Evolutionary conservation across 2,888 invertebrate genomes (phyloP), one percentile per base, ranked within the genome.

Genomic region (Aricia artaxerxes): DNA sequence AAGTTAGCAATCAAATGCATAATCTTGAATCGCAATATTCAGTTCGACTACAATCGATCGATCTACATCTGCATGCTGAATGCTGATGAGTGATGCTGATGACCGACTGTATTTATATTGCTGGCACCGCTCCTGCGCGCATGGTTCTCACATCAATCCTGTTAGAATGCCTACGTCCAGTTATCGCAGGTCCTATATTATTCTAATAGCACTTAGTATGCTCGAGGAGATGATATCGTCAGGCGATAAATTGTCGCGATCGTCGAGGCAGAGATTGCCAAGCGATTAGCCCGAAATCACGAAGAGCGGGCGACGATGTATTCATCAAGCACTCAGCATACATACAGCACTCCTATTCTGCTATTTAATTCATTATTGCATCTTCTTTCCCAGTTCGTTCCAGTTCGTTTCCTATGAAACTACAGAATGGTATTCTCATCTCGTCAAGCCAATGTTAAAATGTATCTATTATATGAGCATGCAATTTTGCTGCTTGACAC

Each of bases 201-300:
- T 76, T 76, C 76, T 76, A 76, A 76, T 57, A 16, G 57, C 35
- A 76, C 76, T 76, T 76, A 57, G 76, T 76, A 76, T 76, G 76
- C 76, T 53, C 4, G 35, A 16, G 13, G 57, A 76, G 76, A 76
- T 76, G 76, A 76, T 76, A 76, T 76, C 76, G 76, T 76, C 35
- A 76, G 76, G 57, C 76, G 76, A 76, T 76, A 76, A 76, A 76
- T 76, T 76, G 57, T 76, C 76, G 53, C 76, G 35, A 57, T 57
- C 76, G 31, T 81, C 77, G 77, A 77, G 38, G 77, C 53, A 73
- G 78, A 79, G 81, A 81, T 81, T 80, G 77, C 79, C 79, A 78
- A 79, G 78, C 78, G 81, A 79, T 81, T 81, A 80, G 79, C 78
- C 6, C 31, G 76, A 35, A 53, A 76, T 76, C 76, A 35, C n/a